Conservation (phyloP, 1,140 invertebrate species). For the Drosophila gunungcola region DNA sequence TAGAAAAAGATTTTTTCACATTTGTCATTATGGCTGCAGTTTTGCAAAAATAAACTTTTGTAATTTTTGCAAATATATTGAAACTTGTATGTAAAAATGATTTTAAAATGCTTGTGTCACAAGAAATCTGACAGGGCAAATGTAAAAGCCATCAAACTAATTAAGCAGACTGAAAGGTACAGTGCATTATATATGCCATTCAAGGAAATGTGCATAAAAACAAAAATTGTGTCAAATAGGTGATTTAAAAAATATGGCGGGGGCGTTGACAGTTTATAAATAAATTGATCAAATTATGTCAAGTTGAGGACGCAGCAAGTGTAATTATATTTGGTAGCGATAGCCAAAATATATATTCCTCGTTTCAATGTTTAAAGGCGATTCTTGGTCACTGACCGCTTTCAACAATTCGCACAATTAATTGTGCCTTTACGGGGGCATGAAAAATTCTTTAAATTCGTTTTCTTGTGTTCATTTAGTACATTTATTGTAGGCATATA, state of each 20-base stretch:
- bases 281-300: slow-evolving; percentile 43
- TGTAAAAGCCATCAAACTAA: slow-evolving; percentile 44
- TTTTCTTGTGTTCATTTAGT: slow-evolving; percentile 4
- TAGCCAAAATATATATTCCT: slow-evolving; percentile 10
- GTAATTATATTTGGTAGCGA: slow-evolving; percentile 4
- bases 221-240: slow-evolving; percentile 14
- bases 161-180: slow-evolving; percentile 20
- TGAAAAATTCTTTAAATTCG: slow-evolving; percentile 15
- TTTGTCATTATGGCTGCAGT: slow-evolving; percentile 15
- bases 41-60: slow-evolving; percentile 15
- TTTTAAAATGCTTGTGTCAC: slow-evolving; percentile 1
- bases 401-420: slow-evolving; percentile 30
- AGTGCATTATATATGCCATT: slow-evolving; percentile 12
- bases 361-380: slow-evolving; percentile 19
- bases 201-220: slow-evolving; percentile 19
- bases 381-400: slow-evolving; percentile 42
- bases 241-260: slow-evolving; percentile 6
- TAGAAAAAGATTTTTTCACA: slow-evolving; percentile 23
- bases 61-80: slow-evolving; percentile 10
- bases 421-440: slow-evolving; percentile 8
- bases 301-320: slow-evolving; percentile 28
- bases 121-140: slow-evolving; percentile 16
- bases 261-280: slow-evolving; percentile 35
- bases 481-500: slow-evolving; percentile 9
- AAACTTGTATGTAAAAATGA: slow-evolving; percentile 15